These are phyloP conservation scores for Xyliphius kryptos DNA, from an alignment of 2,113 vertebrate species.

Conservation along the genomic window DNA sequence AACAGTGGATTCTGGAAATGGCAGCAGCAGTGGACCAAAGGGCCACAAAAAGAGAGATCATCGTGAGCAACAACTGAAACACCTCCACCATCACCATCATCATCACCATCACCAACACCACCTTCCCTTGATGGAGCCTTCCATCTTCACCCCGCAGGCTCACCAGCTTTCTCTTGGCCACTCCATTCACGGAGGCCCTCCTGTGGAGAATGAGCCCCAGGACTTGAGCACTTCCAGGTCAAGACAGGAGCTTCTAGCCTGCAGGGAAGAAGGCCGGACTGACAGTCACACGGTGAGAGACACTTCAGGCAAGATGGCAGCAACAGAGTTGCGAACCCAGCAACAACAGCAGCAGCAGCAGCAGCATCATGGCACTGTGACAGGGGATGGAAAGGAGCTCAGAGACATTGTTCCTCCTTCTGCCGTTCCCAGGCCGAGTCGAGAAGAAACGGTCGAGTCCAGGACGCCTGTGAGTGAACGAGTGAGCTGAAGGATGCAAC, in stretches of 20 bases:
- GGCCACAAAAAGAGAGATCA: constrained; percentile 73
- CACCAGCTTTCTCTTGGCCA: constrained; percentile 65
- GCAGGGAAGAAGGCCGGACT: constrained; percentile 50
- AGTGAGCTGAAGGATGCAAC: constrained; percentile 79
- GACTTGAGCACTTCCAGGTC: constrained; percentile 68
- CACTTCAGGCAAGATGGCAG: constrained; percentile 56
- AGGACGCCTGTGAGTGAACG: constrained; percentile 84
- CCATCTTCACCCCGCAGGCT: constrained; percentile 46
- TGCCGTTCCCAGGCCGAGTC: constrained; percentile 74
- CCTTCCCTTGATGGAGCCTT: constrained; percentile 45
- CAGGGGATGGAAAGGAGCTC: constrained; percentile 71
- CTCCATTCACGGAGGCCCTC: constrained; percentile 53
- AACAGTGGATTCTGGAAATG: constrained; percentile 56
- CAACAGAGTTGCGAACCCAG: constrained; percentile 60
- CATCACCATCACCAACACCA: constrained; percentile 59
- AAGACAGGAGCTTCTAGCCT: constrained; percentile 58
- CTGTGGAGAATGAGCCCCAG: constrained; percentile 64
- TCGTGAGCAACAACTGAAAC: constrained; percentile 49
- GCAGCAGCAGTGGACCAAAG: constrained; percentile 54
- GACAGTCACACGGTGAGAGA: constrained; percentile 57
- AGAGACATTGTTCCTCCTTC: constrained; percentile 84
- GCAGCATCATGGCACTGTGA: constrained; percentile 58
- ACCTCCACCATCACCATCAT: constrained; percentile 68
- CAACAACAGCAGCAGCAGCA: constrained; percentile 17
- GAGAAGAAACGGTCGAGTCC: constrained; percentile 85